phyloP scores from a whole-genome alignment of 2,113 vertebrate species.

The Regulus satrapa region DNA sequence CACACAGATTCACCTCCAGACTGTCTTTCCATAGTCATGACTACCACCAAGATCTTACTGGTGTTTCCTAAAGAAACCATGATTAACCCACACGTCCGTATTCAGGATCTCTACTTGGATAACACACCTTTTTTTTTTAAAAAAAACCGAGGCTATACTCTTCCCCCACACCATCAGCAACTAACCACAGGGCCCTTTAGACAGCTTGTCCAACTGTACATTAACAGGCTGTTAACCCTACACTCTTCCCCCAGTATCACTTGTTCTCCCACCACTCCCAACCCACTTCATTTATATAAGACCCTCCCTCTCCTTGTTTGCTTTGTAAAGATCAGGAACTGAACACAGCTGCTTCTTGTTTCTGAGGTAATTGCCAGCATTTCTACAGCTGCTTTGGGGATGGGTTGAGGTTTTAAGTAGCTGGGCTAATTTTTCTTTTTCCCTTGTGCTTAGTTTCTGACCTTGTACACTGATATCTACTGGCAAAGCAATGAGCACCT shows the following conservation, averaged over 20 bases:
- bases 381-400: conserved; percentile 9
- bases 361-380: background rate
- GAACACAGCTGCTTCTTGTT: conserved; percentile 7
- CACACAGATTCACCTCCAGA: background rate
- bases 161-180: background rate
- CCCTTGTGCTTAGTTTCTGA: background rate
- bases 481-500: background rate
- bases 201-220: background rate
- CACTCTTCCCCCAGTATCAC: background rate
- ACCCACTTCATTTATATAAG: background rate
- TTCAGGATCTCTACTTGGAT: background rate
- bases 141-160: background rate
- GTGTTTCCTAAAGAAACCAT: background rate
- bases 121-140: background rate
- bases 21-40: background rate
- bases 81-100: background rate
- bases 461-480: rapidly evolving
- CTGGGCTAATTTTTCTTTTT: rapidly evolving
- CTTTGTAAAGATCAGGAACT: background rate
- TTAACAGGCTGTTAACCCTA: background rate
- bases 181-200: background rate
- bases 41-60: background rate
- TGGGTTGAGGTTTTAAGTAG: background rate
- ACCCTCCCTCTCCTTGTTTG: background rate
- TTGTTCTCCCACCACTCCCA: background rate